Conservation (phyloP, 2,797 vertebrate genomes). For the Acanthiza pusilla region DNA sequence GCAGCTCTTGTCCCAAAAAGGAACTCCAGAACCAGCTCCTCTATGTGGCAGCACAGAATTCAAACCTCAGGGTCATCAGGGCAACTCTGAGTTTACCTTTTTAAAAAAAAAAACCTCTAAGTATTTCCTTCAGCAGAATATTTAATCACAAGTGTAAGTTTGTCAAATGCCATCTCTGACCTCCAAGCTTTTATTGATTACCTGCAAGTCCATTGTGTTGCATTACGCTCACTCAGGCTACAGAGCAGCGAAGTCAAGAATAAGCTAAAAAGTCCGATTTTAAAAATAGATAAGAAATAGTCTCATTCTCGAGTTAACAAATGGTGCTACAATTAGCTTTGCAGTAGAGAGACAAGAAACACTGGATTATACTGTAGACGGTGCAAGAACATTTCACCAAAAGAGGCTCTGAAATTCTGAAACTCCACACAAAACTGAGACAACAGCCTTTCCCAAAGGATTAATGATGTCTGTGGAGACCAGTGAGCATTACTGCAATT, state of each 20-base stretch:
- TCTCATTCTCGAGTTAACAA: neutral
- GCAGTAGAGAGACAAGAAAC: neutral
- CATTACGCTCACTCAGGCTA: constrained; percentile 49
- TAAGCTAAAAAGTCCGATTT: constrained; percentile 37
- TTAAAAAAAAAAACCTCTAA: neutral
- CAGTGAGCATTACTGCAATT: neutral
- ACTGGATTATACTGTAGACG: neutral
- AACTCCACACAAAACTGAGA: neutral
- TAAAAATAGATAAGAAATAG: constrained; percentile 43
- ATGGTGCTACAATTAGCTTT: neutral
- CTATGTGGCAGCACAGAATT: neutral
- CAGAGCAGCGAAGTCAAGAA: constrained; percentile 18
- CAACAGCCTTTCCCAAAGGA: constrained; percentile 17
- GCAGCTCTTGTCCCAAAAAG: neutral
- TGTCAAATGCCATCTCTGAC: constrained; percentile 64
- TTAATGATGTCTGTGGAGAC: neutral
- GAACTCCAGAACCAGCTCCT: neutral
- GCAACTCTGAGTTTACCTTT: constrained; percentile 3
- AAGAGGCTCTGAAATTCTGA: constrained; percentile 2
- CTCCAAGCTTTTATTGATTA: constrained; percentile 69
- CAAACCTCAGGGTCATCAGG: constrained; percentile 15
- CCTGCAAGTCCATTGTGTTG: constrained; percentile 59
- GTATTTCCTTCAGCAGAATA: constrained; percentile 60
- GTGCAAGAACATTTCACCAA: neutral
- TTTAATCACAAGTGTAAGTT: constrained; percentile 56